Evolutionary conservation across 2,113 vertebrate species (phyloP).

Genomic region (Ammodytes dubius): DNA sequence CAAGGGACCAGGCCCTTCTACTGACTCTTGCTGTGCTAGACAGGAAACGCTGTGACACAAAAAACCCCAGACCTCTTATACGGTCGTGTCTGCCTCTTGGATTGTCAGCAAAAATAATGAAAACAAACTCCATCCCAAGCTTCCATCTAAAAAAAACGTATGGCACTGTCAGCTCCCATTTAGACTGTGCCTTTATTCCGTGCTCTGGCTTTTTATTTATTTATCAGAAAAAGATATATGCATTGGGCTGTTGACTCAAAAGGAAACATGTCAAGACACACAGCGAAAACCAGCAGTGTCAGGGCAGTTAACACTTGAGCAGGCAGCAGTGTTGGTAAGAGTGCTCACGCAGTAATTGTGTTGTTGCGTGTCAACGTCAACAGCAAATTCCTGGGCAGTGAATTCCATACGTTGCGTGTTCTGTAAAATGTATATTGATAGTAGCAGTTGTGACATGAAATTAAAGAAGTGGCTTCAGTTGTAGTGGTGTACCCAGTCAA

Average conservation of each 20-base stretch:
- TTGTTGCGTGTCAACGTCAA: constrained; percentile 52
- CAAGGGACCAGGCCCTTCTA: constrained; percentile 57
- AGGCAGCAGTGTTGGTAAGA: constrained; percentile 56
- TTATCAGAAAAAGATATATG: constrained; percentile 73
- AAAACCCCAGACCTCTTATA: constrained; percentile 50
- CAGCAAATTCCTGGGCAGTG: constrained; percentile 22
- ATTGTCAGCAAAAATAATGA: constrained; percentile 73
- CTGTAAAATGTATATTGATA: constrained; percentile 19
- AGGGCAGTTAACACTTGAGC: constrained; percentile 77
- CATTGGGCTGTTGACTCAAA: constrained; percentile 59
- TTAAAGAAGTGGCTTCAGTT: constrained; percentile 16
- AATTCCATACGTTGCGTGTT: constrained; percentile 3
- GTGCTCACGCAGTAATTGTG: constrained; percentile 56
- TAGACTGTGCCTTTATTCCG: constrained; percentile 71
- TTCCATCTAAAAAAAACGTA: constrained; percentile 58
- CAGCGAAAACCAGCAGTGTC: constrained; percentile 63
- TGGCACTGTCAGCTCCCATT: constrained; percentile 79
- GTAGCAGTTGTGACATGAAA: not conserved
- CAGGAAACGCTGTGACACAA: constrained; percentile 64
- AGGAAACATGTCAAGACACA: constrained; percentile 66
- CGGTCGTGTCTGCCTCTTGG: constrained; percentile 44
- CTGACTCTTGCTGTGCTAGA: constrained; percentile 56
- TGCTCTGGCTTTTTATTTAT: constrained; percentile 77
- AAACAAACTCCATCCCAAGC: constrained; percentile 48
- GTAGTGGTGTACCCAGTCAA: constrained; percentile 18